These are phyloP conservation scores for Mystacornis crossleyi DNA, from an alignment of 2,113 vertebrate genomes.

Conservation along the genomic window DNA sequence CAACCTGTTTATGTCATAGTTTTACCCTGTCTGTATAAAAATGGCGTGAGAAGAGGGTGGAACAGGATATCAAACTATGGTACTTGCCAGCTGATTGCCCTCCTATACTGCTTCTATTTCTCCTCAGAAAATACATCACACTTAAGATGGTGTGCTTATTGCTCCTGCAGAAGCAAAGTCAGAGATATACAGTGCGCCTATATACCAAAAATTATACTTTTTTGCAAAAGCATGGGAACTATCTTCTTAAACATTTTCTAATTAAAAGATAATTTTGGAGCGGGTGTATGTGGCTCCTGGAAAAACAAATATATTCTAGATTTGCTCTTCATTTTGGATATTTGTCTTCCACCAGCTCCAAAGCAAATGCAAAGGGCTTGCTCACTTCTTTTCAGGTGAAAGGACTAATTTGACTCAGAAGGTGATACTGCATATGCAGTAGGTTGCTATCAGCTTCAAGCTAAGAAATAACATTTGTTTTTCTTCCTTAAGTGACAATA, in stretches of 20 bases:
- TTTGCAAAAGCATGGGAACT: not conserved
- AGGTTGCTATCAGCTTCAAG: not conserved
- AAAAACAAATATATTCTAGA: not conserved
- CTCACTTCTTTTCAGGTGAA: not conserved
- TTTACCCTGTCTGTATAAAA: not conserved
- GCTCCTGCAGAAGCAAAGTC: not conserved
- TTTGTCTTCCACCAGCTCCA: not conserved
- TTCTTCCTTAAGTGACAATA: not conserved
- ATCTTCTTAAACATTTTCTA: not conserved
- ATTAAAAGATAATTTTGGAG: not conserved
- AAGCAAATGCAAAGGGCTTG: not conserved
- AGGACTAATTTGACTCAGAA: not conserved
- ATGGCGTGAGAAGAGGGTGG: not conserved
- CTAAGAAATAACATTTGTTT: not conserved
- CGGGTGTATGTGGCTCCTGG: not conserved
- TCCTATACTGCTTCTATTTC: not conserved
- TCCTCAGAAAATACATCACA: not conserved
- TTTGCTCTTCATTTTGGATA: not conserved
- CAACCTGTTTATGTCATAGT: not conserved
- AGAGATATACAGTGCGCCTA: not conserved
- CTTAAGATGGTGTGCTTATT: not conserved
- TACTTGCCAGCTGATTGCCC: not conserved
- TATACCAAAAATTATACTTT: not conserved
- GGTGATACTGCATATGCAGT: not conserved
- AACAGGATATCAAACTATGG: not conserved